Evolutionary conservation across 2,888 invertebrate species (phyloP).

Genomic region (Tachina grossa): DNA sequence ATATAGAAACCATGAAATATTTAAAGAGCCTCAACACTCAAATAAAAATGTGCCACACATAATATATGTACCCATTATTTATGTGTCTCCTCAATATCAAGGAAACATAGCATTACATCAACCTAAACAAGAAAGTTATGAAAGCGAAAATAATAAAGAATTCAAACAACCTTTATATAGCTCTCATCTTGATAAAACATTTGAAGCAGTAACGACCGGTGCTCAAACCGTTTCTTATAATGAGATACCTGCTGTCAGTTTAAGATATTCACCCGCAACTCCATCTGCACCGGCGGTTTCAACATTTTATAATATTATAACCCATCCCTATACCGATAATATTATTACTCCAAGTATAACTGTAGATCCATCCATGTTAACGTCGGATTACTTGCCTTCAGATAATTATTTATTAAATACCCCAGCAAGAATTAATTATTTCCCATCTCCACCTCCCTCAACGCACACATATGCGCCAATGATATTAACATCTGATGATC

Average conservation of each 20-base stretch:
- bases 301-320: conserved; percentile 53
- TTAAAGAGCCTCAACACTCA: not conserved
- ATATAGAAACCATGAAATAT: conserved; percentile 12
- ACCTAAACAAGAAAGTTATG: conserved; percentile 27
- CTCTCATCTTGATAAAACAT: not conserved
- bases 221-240: not conserved
- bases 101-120: conserved; percentile 28
- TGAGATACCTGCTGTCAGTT: not conserved
- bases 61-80: conserved; percentile 79
- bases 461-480: conserved; percentile 19
- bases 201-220: not conserved
- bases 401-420: not conserved
- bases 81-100: conserved; percentile 73
- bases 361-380: conserved; percentile 22
- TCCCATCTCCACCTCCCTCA: not conserved
- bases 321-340: not conserved
- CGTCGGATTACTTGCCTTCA: conserved; percentile 13
- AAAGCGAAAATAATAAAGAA: not conserved
- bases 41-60: conserved; percentile 73
- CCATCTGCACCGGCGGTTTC: conserved; percentile 45
- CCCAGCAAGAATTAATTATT: not conserved
- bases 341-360: not conserved
- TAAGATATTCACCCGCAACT: not conserved
- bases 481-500: conserved; percentile 49
- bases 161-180: conserved; percentile 7